Conservation (phyloP, 2,888 invertebrate species). For the Machimus atricapillus region DNA sequence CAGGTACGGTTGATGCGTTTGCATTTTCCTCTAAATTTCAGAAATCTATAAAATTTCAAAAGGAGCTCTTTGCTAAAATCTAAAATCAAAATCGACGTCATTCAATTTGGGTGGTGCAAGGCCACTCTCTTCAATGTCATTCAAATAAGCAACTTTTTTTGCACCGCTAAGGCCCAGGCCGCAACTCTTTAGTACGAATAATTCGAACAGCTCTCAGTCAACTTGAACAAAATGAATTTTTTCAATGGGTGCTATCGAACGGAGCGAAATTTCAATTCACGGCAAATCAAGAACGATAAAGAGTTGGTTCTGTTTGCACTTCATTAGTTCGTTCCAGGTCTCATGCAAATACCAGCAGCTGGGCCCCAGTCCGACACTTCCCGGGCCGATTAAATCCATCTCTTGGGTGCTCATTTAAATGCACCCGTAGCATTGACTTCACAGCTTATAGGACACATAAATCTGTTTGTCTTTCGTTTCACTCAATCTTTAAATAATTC, state of each 20-base stretch:
- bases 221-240: neutral
- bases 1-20: too few species aligned
- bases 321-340: constrained; percentile 3
- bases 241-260: neutral
- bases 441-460: neutral
- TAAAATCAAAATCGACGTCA: neutral
- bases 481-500: neutral
- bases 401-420: constrained; percentile 2
- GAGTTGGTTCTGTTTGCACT: constrained; percentile 1
- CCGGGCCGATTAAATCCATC: constrained; percentile 1
- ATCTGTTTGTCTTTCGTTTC: constrained; percentile 14
- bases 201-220: neutral
- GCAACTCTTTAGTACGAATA: neutral
- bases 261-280: constrained; percentile 1
- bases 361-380: neutral
- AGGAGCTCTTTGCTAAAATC: neutral
- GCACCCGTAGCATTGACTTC: constrained; percentile 3
- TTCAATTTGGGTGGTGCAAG: neutral
- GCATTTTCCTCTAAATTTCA: neutral
- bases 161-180: neutral
- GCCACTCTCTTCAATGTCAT: neutral
- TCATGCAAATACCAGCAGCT: neutral
- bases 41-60: neutral
- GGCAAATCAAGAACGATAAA: neutral
- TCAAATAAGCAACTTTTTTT: neutral